Evolutionary conservation across 2,888 invertebrate genomes (phyloP).

Genomic region (Panzeria rudis): DNA sequence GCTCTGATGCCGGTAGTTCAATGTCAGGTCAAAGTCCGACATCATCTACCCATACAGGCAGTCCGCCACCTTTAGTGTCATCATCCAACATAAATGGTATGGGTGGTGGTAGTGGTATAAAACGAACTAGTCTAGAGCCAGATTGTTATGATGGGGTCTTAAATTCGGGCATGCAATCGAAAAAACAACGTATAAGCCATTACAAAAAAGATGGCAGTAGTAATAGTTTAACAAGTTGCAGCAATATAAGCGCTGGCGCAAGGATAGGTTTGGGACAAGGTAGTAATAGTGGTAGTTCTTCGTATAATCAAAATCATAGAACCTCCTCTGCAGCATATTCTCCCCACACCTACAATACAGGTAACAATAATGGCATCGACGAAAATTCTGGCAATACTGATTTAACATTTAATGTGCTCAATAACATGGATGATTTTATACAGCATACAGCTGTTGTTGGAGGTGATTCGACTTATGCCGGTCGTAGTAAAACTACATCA

Average conservation of each 20-base stretch:
- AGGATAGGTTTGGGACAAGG: slow-evolving; percentile 57
- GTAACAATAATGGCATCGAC: slow-evolving; percentile 73
- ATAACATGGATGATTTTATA: slow-evolving; percentile 81
- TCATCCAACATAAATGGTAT: slow-evolving; percentile 82
- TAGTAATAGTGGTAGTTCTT: slow-evolving; percentile 28
- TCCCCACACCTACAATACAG: slow-evolving; percentile 75
- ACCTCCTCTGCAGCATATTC: slow-evolving; percentile 75
- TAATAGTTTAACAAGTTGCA: slow-evolving; percentile 51
- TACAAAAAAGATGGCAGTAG: slow-evolving; percentile 86
- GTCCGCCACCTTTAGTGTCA: slow-evolving; percentile 87
- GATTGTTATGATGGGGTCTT: slow-evolving; percentile 85
- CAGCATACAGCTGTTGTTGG: slow-evolving; percentile 73
- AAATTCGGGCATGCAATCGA: slow-evolving; percentile 83
- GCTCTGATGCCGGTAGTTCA: slow-evolving; percentile 91
- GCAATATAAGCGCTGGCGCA: slow-evolving; percentile 58
- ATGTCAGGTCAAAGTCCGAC: slow-evolving; percentile 92
- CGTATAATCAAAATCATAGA: slow-evolving; percentile 60
- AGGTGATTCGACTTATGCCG: slow-evolving; percentile 55
- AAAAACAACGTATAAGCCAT: slow-evolving; percentile 94
- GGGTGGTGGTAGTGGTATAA: slow-evolving; percentile 76
- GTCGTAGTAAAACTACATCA: slow-evolving; percentile 63
- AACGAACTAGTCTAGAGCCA: slow-evolving; percentile 85
- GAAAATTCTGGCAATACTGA: slow-evolving; percentile 78
- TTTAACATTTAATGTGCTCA: slow-evolving; percentile 82
- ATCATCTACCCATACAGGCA: slow-evolving; percentile 89